Base-by-base conservation (phyloP, 2,113 vertebrate species). In the Lathamus discolor region DNA sequence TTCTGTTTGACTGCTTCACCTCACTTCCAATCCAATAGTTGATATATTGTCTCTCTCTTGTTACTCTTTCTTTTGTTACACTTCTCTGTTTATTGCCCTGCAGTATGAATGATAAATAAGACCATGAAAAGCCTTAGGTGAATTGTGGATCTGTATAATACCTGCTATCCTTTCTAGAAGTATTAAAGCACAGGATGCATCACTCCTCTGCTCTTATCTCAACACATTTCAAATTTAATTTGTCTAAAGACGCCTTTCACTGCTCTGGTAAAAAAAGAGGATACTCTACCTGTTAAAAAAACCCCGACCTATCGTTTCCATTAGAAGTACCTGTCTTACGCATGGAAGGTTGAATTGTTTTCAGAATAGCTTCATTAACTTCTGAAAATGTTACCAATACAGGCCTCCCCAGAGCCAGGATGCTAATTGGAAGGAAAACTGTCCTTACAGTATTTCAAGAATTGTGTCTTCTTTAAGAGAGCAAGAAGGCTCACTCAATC, bases 391-490 rank as follows among this genome's bases (percentile, higher is more conserved):
- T 97, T 94, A 91, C 93, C 66, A 66, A 63, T 70, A 59, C 52
- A 95, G 91, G 86, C 63, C 14, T 95, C 66, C 86, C 93, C 72
- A 94, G 93, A 97, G 94, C 87, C 91, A 95, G 88, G 63, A 87
- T 87, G 70, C 93, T 98, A 97, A 97, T 97, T 95, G 95, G 90
- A 96, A 93, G 81, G 81, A 95, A 92, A 97, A 93, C 91, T 97
- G 88, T 74, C 85, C 94, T 46, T 88, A 37, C 51, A 90, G 67
- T 74, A 69, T 63, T 35, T 95, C 76, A 96, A 92, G 91, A 95
- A 93, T 86, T 89, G 33, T 83, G 66, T 92, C 91, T 88, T 94
- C 76, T 91, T 88, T 44, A 86, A 92, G 61, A 94, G 62, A 93
- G 44, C 1, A 0, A 80, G 67, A 94, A 63, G 66, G 46, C 48